Base-by-base conservation (phyloP, 1,140 invertebrate species). In the Subanguina moxae region DNA sequence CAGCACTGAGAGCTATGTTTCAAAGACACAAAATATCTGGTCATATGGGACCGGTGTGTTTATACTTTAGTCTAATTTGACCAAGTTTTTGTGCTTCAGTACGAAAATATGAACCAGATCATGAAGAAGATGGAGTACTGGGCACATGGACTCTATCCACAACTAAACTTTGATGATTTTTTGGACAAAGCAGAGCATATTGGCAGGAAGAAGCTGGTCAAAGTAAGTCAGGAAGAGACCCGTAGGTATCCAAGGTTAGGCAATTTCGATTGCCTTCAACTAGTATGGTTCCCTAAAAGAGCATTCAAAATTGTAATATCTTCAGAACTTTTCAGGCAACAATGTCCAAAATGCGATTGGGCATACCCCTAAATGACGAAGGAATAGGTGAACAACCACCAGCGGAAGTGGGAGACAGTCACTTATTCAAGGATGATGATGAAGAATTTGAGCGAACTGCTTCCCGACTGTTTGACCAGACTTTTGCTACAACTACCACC, bases 101-200 rank as follows among this genome's bases (percentile, higher is more conserved):
- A 71, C 32, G 63, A 73, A 30, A 61, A 64, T 27, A 17, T 71
- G 56, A 19, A 67, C 17, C n/a, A 23, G 15, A n/a, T 71, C 27
- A 28, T 71, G 28, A 62, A 61, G 1, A 74, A 71, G 38, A 71
- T 71, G 69, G 69, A 71, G 42, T 71, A 56, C 52, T 71, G 69
- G 69, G 69, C 57, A 19, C 69, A 71, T 52, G 61, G 56, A 48
- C 62, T 71, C 43, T 71, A 45, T 27, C 69, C 69, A 15, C 48
- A 59, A 52, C 46, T 71, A 57, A 71, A 48, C 38, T 72, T 71
- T 57, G 61, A 67, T 30, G 69, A 71, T 57, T 72, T 64, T 72
- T 46, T 71, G n/a, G 43, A 73, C 13, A 62, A 38, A 57, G 28
- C 62, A 21, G 69, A 71, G 45, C 43, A 42, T 27, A 46, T 71